These are phyloP conservation scores for Pseudochaenichthys georgianus DNA, from an alignment of 2,797 vertebrate species.

Conservation along the genomic window DNA sequence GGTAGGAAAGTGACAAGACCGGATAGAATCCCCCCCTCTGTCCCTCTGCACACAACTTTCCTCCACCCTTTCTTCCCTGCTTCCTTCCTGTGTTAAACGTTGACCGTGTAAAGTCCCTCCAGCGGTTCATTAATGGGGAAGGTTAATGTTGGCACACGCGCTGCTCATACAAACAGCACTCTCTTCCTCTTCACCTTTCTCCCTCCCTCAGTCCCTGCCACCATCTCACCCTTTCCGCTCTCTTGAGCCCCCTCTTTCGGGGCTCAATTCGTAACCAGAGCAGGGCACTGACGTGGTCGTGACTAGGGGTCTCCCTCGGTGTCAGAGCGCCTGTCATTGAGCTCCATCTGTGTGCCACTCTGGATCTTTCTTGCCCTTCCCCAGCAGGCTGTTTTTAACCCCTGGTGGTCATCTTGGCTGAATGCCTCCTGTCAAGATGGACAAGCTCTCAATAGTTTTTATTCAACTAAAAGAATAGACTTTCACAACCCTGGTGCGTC, in stretches of 20 bases:
- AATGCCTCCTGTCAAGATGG: neutral
- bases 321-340: conserved; percentile 42
- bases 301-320: conserved; percentile 68
- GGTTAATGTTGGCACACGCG: conserved; percentile 69
- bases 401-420: conserved; percentile 15
- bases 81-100: conserved; percentile 67
- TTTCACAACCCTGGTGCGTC: neutral
- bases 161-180: conserved; percentile 51
- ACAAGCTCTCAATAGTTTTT: too few relatives aligned
- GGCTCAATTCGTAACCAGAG: conserved; percentile 40
- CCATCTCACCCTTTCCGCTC: conserved; percentile 45
- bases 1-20: conserved; percentile 65
- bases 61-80: conserved; percentile 32
- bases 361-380: conserved; percentile 26
- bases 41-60: conserved; percentile 47
- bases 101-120: conserved; percentile 64
- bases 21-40: conserved; percentile 50
- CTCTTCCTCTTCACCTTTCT: conserved; percentile 37
- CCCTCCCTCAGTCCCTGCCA: neutral
- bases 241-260: conserved; percentile 12
- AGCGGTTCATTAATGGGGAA: conserved; percentile 70
- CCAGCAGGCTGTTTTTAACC: conserved; percentile 24
- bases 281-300: conserved; percentile 56
- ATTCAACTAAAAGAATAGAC: conserved; percentile 23
- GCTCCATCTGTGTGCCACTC: conserved; percentile 38